Evolutionary conservation across 2,888 invertebrate genomes (phyloP).

Genomic region (Choreutis nemorana): DNA sequence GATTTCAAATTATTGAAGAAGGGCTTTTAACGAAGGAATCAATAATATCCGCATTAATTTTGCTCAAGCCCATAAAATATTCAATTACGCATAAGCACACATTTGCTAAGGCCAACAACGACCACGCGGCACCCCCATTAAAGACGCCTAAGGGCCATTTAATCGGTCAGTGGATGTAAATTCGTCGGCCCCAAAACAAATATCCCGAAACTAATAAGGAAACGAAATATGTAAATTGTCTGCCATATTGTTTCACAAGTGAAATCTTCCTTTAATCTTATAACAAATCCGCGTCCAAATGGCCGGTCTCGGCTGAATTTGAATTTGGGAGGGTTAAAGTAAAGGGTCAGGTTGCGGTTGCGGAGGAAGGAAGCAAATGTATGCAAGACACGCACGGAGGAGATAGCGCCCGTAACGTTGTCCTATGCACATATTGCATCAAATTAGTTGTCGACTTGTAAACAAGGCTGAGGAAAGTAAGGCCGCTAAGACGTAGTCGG

Average conservation of each 20-base stretch:
- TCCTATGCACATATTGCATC: slow-evolving; percentile 69
- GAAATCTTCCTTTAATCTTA: slow-evolving; percentile 69
- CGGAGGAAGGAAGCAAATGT: slow-evolving; percentile 50
- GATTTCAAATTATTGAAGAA: slow-evolving; percentile 12
- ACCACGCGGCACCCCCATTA: slow-evolving; percentile 67
- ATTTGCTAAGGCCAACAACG: slow-evolving; percentile 64
- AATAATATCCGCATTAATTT: slow-evolving; percentile 53
- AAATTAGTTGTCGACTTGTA: slow-evolving; percentile 68
- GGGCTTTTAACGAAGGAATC: slow-evolving; percentile 28
- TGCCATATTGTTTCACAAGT: slow-evolving; percentile 67
- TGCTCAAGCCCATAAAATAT: slow-evolving; percentile 58
- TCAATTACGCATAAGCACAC: slow-evolving; percentile 67
- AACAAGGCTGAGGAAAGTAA: slow-evolving; percentile 59
- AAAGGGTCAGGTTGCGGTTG: slow-evolving; percentile 51
- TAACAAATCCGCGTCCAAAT: slow-evolving; percentile 68
- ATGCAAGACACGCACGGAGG: slow-evolving; percentile 62
- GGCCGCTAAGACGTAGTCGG: slow-evolving; percentile 56
- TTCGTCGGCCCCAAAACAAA: slow-evolving; percentile 64
- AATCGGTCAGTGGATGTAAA: slow-evolving; percentile 68
- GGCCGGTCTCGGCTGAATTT: slow-evolving; percentile 59
- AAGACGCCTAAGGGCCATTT: slow-evolving; percentile 67
- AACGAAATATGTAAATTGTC: slow-evolving; percentile 67
- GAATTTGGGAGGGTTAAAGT: slow-evolving; percentile 58
- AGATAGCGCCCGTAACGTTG: slow-evolving; percentile 62
- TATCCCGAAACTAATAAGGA: slow-evolving; percentile 67